phyloP scores from a whole-genome alignment of 2,888 invertebrate genomes.

The Mallateleia sp. region DNA sequence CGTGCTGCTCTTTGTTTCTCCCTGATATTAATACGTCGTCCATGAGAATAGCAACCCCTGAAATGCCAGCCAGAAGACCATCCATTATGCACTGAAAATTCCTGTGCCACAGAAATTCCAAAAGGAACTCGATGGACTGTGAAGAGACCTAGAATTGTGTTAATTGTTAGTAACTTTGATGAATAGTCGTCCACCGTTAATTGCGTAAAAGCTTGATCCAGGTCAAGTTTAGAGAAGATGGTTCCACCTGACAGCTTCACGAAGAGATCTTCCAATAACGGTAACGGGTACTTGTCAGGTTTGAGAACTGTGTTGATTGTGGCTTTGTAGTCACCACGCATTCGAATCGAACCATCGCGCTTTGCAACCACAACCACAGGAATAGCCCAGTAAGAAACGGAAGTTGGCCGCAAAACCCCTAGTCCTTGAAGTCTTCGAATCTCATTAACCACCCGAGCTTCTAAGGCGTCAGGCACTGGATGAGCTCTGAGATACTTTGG shows the following conservation, averaged over 20 bases:
- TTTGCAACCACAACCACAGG: conserved; percentile 37
- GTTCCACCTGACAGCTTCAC: conserved; percentile 21
- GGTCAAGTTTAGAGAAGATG: conserved; percentile 49
- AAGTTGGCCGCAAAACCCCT: conserved; percentile 25
- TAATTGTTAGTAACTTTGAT: conserved; percentile 1
- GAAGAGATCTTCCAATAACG: conserved; percentile 29
- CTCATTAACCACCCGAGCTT: background rate
- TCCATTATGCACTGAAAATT: conserved; percentile 74
- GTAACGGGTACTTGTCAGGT: conserved; percentile 38
- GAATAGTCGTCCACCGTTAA: conserved; percentile 26
- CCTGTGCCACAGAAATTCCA: conserved; percentile 75
- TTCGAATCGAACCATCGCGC: conserved; percentile 11
- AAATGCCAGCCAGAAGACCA: conserved; percentile 38
- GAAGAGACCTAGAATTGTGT: conserved; percentile 33
- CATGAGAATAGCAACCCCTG: conserved; percentile 17
- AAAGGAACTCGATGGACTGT: conserved; percentile 80
- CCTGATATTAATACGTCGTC: too few relatives aligned
- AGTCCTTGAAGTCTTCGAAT: conserved; percentile 17
- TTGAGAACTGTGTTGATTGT: conserved; percentile 1
- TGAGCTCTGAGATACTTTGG: conserved; percentile 25
- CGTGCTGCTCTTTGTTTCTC: too few relatives aligned
- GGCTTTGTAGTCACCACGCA: conserved; percentile 53
- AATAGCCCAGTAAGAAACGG: conserved; percentile 38
- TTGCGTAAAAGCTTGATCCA: conserved; percentile 41
- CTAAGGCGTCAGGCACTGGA: conserved; percentile 34